phyloP scores from a whole-genome alignment of 2,113 vertebrate species.

The Carassius carassius region DNA sequence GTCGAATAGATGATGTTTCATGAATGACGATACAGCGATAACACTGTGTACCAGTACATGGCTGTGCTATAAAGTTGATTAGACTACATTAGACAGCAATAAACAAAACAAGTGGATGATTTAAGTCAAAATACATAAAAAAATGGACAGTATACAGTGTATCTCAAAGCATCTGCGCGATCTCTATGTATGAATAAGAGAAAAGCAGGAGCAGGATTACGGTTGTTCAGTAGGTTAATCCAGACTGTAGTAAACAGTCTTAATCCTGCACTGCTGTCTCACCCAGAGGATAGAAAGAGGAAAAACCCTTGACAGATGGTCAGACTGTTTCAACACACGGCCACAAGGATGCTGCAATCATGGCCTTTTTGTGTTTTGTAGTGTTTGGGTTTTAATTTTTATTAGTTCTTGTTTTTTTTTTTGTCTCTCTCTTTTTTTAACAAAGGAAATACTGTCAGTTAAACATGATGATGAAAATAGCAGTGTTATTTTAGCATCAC shows the following conservation, averaged over 20 bases:
- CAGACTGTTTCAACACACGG: constrained; percentile 16
- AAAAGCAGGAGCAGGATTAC: constrained; percentile 18
- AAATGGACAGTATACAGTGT: background rate
- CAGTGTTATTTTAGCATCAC: too few relatives aligned
- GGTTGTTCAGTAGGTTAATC: constrained; percentile 45
- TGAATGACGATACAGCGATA: background rate
- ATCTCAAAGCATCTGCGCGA: background rate
- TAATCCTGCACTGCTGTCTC: constrained; percentile 35
- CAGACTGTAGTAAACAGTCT: constrained; percentile 46
- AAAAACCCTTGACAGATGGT: constrained; percentile 51
- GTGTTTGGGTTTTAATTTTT: background rate
- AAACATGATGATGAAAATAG: too few relatives aligned
- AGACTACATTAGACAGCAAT: background rate
- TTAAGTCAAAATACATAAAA: too few relatives aligned
- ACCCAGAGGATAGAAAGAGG: constrained; percentile 30
- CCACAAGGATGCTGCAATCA: background rate
- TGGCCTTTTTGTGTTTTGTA: background rate
- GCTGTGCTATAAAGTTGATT: background rate
- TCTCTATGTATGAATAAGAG: background rate
- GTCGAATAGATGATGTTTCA: background rate
- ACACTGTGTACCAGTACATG: background rate
- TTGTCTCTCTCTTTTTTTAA: background rate
- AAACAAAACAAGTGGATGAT: too few relatives aligned
- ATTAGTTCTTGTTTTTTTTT: background rate
- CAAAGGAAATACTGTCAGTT: too few relatives aligned